These are phyloP conservation scores for Microctonus hyperodae DNA, from an alignment of 2,888 invertebrate species.

Conservation along the genomic window DNA sequence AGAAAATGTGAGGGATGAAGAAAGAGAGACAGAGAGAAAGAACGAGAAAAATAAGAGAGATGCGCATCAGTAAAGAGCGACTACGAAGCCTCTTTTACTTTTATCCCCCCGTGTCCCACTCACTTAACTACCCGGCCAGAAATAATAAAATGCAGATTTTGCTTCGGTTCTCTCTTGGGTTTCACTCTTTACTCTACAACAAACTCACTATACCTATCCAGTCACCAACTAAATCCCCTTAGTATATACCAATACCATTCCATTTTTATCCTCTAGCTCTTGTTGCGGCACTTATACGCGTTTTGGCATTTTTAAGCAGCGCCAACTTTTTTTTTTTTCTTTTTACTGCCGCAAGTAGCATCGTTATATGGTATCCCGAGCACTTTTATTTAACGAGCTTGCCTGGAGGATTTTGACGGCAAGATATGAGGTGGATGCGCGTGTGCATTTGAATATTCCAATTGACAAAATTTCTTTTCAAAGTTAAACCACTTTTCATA, in stretches of 20 bases:
- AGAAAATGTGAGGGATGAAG: slow-evolving; percentile 25
- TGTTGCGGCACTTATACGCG: slow-evolving; percentile 34
- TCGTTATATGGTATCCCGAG: slow-evolving; percentile 31
- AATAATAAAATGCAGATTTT: slow-evolving; percentile 60
- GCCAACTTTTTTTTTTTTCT: slow-evolving; percentile 25
- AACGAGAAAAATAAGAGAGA: too few species aligned
- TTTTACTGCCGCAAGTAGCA: slow-evolving; percentile 25
- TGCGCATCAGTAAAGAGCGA: slow-evolving; percentile 23
- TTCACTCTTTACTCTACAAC: slow-evolving; percentile 21
- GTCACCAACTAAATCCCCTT: not conserved
- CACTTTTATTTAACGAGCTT: slow-evolving; percentile 39
- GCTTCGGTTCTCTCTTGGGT: slow-evolving; percentile 36
- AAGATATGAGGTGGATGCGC: slow-evolving; percentile 26
- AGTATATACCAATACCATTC: slow-evolving; percentile 1
- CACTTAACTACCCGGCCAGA: slow-evolving; percentile 54
- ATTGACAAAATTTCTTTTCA: not conserved
- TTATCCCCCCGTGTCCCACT: slow-evolving; percentile 32
- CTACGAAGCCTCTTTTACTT: slow-evolving; percentile 17
- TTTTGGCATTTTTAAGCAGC: slow-evolving; percentile 39
- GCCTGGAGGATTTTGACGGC: slow-evolving; percentile 4
- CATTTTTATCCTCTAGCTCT: slow-evolving; percentile 20
- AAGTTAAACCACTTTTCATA: not conserved
- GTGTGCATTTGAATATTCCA: not conserved
- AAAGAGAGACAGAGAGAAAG: slow-evolving; percentile 14
- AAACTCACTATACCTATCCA: slow-evolving; percentile 8